Conservation (phyloP, 2,888 invertebrate species). For the Leistus spinibarbis region DNA sequence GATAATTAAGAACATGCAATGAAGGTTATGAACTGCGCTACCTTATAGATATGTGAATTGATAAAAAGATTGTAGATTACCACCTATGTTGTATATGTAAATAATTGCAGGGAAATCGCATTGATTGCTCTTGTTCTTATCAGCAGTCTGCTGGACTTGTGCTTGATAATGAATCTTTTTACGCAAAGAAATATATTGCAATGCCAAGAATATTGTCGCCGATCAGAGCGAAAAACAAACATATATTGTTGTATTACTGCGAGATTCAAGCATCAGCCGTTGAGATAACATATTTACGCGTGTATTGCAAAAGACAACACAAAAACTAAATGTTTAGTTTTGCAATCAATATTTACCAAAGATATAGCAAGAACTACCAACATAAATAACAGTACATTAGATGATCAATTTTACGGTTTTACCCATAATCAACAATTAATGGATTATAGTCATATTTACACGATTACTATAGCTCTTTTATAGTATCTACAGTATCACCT, state of each 20-base stretch:
- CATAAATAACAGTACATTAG: too few species aligned
- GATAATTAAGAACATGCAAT: too few species aligned
- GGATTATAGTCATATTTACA: too few species aligned
- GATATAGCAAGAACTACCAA: not conserved
- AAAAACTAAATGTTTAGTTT: not conserved
- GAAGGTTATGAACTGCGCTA: not conserved
- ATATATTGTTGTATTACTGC: not conserved
- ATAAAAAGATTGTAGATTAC: not conserved
- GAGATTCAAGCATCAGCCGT: not conserved
- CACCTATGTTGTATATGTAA: not conserved
- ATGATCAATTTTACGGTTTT: not conserved
- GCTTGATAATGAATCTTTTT: conserved; percentile 4
- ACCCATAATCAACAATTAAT: not conserved
- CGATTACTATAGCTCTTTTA: too few species aligned
- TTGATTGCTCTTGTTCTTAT: not conserved
- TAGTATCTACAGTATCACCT: too few species aligned
- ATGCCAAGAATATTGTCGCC: conserved; percentile 17
- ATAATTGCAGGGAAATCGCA: not conserved
- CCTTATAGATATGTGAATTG: not conserved
- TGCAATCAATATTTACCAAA: conserved; percentile 1
- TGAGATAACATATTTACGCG: conserved; percentile 1
- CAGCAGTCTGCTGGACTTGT: not conserved
- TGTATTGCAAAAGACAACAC: not conserved
- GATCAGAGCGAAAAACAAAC: conserved; percentile 4
- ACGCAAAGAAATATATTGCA: not conserved